These are phyloP conservation scores for Byasa hedistus DNA, from an alignment of 2,888 invertebrate genomes.

Conservation along the genomic window DNA sequence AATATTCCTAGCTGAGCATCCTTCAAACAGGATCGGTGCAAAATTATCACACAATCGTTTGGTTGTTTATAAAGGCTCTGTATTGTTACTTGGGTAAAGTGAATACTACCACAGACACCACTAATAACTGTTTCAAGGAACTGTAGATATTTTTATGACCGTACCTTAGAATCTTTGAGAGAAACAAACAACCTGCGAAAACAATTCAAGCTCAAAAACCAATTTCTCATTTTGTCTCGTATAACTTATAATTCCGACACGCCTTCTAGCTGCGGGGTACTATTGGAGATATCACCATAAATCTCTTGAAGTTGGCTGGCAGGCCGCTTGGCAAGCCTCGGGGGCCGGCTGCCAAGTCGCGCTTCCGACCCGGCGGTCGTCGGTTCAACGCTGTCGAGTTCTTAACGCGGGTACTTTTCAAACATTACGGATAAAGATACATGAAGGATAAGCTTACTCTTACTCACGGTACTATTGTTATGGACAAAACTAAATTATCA, in stretches of 20 bases:
- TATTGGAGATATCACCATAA: constrained; percentile 35
- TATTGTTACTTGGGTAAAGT: no score
- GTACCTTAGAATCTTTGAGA: no score
- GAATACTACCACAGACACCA: no score
- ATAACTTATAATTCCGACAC: constrained; percentile 28
- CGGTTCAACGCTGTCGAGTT: constrained; percentile 33
- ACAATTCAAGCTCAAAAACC: constrained; percentile 17
- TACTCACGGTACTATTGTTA: background rate
- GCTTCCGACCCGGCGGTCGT: constrained; percentile 38
- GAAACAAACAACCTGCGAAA: constrained; percentile 4
- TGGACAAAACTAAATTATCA: no score
- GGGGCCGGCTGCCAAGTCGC: constrained; percentile 35
- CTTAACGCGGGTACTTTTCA: constrained; percentile 1
- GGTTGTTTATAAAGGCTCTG: no score
- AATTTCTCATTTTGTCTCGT: constrained; percentile 26
- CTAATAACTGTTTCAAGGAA: no score
- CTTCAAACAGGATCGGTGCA: no score
- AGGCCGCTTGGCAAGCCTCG: constrained; percentile 32
- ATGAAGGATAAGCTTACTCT: constrained; percentile 1
- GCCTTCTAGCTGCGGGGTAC: constrained; percentile 26
- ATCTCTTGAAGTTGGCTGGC: constrained; percentile 37
- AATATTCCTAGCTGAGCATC: no score
- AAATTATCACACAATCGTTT: no score
- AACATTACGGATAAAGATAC: background rate
- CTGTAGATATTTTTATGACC: no score